Conservation (phyloP, 2,113 vertebrate genomes). For the Muscicapa adusta region DNA sequence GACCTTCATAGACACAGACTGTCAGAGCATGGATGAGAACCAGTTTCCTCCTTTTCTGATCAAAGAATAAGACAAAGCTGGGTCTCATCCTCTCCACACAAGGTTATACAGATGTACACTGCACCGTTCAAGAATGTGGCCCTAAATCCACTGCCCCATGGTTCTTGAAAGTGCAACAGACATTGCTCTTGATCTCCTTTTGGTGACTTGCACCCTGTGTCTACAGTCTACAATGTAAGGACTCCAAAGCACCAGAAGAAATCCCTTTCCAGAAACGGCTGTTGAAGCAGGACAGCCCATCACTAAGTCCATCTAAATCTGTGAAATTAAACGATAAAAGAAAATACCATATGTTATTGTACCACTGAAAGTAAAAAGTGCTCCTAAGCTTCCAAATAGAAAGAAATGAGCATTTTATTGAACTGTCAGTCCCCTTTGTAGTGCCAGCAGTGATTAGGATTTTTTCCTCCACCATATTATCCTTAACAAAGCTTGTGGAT, state of each 20-base stretch:
- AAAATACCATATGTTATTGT: not conserved
- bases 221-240: not conserved
- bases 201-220: not conserved
- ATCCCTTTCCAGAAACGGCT: not conserved
- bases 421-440: not conserved
- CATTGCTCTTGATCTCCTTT: not conserved
- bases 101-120: not conserved
- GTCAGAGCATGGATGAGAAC: not conserved
- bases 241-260: not conserved
- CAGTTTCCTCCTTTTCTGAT: not conserved
- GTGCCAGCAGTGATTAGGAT: not conserved
- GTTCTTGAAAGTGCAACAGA: not conserved
- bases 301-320: not conserved
- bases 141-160: not conserved
- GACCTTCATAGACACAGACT: not conserved
- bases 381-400: not conserved
- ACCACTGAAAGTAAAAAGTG: not conserved
- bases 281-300: not conserved
- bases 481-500: not conserved
- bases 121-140: not conserved
- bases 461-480: not conserved
- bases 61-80: not conserved
- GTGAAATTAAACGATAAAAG: not conserved
- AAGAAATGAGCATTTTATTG: not conserved
- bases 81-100: not conserved